Base-by-base conservation (phyloP, 2,797 vertebrate species). In the Pristis pectinata region DNA sequence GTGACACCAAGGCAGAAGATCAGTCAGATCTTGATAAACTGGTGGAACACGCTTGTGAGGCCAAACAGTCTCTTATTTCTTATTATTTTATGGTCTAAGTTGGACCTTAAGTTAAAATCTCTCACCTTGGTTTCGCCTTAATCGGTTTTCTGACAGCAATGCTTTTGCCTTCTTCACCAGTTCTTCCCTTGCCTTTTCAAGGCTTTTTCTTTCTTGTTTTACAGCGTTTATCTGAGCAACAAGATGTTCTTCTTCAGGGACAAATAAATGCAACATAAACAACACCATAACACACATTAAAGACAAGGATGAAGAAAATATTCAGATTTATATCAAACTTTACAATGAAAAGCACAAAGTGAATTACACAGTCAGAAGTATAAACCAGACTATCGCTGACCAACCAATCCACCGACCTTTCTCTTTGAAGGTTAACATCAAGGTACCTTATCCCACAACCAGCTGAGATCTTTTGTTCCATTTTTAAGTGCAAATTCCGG, bases 181-280 rank as follows among this genome's bases (percentile, higher is more conserved):
- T 94, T 98, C 98, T 95, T 98, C 97, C 95, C 98, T 98, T 15
- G 94, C 97, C 96, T 96, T 97, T 96, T 98, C 98, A 95, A 98
- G 96, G 74, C 97, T 96, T 95, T 96, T 98, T 96, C 98, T 98
- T 95, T 98, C 97, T 95, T 97, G 97, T 96, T 97, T 98, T 94
- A 97, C 96, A 96, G 97, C 95, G 95, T 97, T 97, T 95, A 99
- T 96, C 95, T 98, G 97, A 95, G 98, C 96, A 1, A 96, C 96
- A 64, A 98, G 95, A 74, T 97, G 97, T 94, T 97, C 97, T 53
- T 49, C 92, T 74, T 67, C 3, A 61, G 49, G 49, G 49, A 49
- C 49, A 27, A 44, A 41, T n/a, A n/a, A n/a, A n/a, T n/a, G n/a
- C n/a, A 49, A 49, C 49, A 49, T 49, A 49, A 49, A 15, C 1